Percentiles rank a stretch among this genome's conserved stretches.
phyloP scores from a whole-genome alignment of 2,888 invertebrate genomes.

The Quadroppia sp. region DNA sequence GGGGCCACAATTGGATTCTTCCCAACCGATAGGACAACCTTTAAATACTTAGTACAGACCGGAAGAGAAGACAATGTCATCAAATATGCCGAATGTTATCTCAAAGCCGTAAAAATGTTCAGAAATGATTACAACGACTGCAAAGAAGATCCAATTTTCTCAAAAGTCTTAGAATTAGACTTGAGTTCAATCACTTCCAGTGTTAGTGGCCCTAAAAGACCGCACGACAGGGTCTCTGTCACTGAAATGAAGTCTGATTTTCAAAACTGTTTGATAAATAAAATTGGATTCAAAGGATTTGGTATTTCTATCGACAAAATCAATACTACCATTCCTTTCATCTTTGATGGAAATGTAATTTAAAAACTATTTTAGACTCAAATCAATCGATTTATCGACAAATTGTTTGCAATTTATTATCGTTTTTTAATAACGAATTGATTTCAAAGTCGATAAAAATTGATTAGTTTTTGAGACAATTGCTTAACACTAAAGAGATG shows the following conservation, averaged over 20 bases:
- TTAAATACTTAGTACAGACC: constrained; percentile 79
- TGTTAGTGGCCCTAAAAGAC: constrained; percentile 93
- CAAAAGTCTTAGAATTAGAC: constrained; percentile 76
- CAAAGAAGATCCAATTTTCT: constrained; percentile 74
- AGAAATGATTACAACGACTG: constrained; percentile 68
- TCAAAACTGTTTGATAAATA: constrained; percentile 71
- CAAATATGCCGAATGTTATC: constrained; percentile 69
- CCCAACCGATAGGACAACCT: constrained; percentile 75
- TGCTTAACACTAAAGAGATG: no score
- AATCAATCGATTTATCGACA: not conserved
- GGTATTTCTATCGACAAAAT: constrained; percentile 68
- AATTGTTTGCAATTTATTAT: not conserved
- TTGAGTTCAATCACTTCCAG: constrained; percentile 83
- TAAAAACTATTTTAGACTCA: no score
- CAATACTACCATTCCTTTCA: constrained; percentile 64
- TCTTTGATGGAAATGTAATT: constrained; percentile 63
- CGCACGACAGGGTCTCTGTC: constrained; percentile 91
- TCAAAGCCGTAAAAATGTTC: constrained; percentile 74
- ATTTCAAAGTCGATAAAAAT: no score
- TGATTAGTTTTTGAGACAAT: no score
- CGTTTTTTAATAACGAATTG: no score
- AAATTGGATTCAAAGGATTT: constrained; percentile 88
- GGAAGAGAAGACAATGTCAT: constrained; percentile 72
- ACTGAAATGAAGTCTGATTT: constrained; percentile 87
- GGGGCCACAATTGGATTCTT: constrained; percentile 95